Base-by-base conservation (phyloP, 2,797 vertebrate species). In the Hemibagrus guttatus region DNA sequence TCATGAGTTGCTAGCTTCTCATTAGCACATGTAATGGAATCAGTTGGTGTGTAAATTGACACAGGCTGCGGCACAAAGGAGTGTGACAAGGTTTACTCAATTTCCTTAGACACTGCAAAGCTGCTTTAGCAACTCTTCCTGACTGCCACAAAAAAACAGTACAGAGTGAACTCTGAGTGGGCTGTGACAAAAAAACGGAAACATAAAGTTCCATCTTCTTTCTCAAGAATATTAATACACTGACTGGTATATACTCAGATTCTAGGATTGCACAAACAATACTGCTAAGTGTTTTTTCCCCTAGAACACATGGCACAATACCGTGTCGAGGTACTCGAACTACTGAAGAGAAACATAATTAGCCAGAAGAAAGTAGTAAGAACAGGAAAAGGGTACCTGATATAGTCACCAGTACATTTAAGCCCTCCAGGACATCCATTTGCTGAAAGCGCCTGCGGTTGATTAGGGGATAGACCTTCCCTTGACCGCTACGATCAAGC, bases 361-460 rank as follows among this genome's bases (percentile, higher is more conserved):
- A 52, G 4, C 39, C 13, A n/a, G 72, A 1, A 54, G 26, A n/a
- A 75, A 54, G 16, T 17, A 3, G 74, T 1, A 49, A 0, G 21
- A 42, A 23, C 13, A 6, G 13, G 13, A 52, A 54, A 14, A 23
- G 12, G 7, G 92, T 94, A 97, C 98, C 98, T 93, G 98, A 99
- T 95, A 99, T 99, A 86, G 98, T 99, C 92, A 99, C 98, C 90
- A 99, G 95, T 69, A 99, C 98, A 28, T 99, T 99, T 88, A 99
- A 95, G 82, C 98, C 98, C 94, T 99, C 98, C 75, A 99, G 95
- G 61, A 99, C 98, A 81, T 99, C 98, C 98, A 99, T 99, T 93
- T 99, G 98, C 86, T 98, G 98, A 93, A 99, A 99, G 59, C 98
- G 95, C 54, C 98, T 95, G 76, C 98, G 93, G 92, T 95, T 98